Evolutionary conservation across 2,888 invertebrate species (phyloP).

Genomic region (Cerastoderma edule): DNA sequence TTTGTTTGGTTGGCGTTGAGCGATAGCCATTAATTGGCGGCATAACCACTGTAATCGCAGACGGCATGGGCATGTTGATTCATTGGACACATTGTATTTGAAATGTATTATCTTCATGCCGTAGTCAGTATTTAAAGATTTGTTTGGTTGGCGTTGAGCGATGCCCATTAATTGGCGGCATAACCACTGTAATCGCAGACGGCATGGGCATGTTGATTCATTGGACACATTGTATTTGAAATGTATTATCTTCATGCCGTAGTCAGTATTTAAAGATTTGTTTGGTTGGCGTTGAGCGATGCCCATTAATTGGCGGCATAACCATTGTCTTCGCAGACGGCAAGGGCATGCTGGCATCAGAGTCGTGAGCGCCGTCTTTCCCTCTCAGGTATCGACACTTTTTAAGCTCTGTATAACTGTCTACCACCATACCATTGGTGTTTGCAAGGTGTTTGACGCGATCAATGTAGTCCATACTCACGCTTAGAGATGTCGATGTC

Average conservation of each 20-base stretch:
- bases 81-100: too few relatives aligned
- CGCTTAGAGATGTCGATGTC: neutral
- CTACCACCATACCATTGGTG: neutral
- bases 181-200: constrained; percentile 18
- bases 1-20: too few relatives aligned
- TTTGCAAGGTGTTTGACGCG: neutral
- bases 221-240: too few relatives aligned
- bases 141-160: too few relatives aligned
- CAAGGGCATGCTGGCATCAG: constrained; percentile 9
- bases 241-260: too few relatives aligned
- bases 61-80: too few relatives aligned
- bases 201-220: constrained; percentile 8
- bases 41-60: too few relatives aligned
- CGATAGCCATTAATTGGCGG: too few relatives aligned
- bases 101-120: too few relatives aligned
- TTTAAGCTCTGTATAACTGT: constrained; percentile 26
- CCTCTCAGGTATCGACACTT: constrained; percentile 43
- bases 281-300: too few relatives aligned
- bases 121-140: too few relatives aligned
- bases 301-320: constrained; percentile 25
- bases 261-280: too few relatives aligned
- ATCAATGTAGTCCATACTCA: constrained; percentile 12
- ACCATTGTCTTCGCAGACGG: constrained; percentile 13
- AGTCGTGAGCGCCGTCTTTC: constrained; percentile 5
- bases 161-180: constrained; percentile 19